Base-by-base conservation (phyloP, 2,888 invertebrate genomes). In the Synanthedon myopaeformis region DNA sequence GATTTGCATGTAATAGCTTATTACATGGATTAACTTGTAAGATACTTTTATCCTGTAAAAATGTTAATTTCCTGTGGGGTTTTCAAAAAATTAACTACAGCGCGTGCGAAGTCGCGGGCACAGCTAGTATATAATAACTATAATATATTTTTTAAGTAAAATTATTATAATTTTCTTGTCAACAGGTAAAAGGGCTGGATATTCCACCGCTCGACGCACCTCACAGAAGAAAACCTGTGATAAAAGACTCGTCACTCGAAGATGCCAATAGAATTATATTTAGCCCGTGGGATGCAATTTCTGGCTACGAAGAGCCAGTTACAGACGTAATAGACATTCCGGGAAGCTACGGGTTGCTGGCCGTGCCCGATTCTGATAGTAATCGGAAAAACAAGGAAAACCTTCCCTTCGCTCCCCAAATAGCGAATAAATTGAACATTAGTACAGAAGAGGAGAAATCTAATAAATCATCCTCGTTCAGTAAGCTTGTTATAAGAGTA, bases 221-320 rank as follows among this genome's bases (percentile, higher is more conserved):
- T 55, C 53, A 53, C 50, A 71, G 70, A 61, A 74, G 73, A 64
- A 79, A 79, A 67, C 76, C 82, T 69, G 74, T 76, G 70, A 78
- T 80, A 74, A 76, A 75, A 58, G 85, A 86, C 69, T 70, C 83
- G 58, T 86, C 85, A 54, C 76, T 87, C 56, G 87, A 87, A 73
- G 84, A 87, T 71, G 87, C 84, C 69, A 87, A 87, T 76, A 83
- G 84, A 79, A 87, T 87, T 73, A 87, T 87, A 80, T 87, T 87
- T 74, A 87, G 86, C 73, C 87, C 87, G 53, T 87, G 87, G 87
- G 86, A 87, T 59, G 71, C 87, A 68, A 77, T 86, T 67, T 79
- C 85, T 54, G 81, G 83, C 45, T 85, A 74, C 72, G 87, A 84
- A 59, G 84, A 84, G 55, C 65, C 79, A 45, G 83, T 76, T 59